Percentiles rank a stretch among this genome's conserved stretches.
Evolutionary conservation across 53 echinoderm and acorn worm species (phyloP).

Genomic region (Zoroaster sp.): DNA sequence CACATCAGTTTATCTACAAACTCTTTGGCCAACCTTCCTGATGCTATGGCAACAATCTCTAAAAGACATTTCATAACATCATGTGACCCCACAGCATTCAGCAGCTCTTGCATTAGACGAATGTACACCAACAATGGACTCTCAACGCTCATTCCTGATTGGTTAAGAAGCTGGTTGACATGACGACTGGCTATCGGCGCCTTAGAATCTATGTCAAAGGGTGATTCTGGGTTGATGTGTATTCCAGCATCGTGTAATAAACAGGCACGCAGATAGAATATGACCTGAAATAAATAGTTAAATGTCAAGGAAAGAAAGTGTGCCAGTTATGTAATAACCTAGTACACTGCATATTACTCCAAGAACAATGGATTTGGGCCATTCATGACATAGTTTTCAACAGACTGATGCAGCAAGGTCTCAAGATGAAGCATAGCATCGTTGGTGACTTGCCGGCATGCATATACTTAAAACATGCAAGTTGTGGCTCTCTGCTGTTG

Average conservation of each 20-base stretch:
- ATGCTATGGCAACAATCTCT: conserved; percentile 85
- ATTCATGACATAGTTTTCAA: too few species aligned
- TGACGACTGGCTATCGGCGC: conserved; percentile 68
- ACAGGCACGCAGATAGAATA: conserved; percentile 78
- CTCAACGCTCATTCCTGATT: conserved; percentile 15
- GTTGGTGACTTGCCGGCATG: too few species aligned
- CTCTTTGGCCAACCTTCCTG: conserved; percentile 58
- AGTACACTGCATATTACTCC: too few species aligned
- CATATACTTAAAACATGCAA: too few species aligned
- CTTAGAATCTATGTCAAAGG: conserved; percentile 63
- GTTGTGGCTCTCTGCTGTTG: too few species aligned
- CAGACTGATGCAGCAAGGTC: too few species aligned
- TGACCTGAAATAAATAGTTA: conserved; percentile 74
- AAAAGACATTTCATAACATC: conserved; percentile 86
- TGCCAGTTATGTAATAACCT: too few species aligned
- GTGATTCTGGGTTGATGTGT: conserved; percentile 63
- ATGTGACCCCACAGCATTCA: conserved; percentile 66
- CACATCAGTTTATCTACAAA: conserved; percentile 77
- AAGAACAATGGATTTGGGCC: too few species aligned
- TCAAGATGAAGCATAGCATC: too few species aligned
- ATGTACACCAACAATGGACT: conserved; percentile 76
- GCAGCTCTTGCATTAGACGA: conserved; percentile 72
- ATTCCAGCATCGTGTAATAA: conserved; percentile 74
- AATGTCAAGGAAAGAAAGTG: neutral
- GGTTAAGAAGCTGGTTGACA: conserved; percentile 60